Conservation (phyloP, 2,113 vertebrate genomes). For the Argyrosomus japonicus region DNA sequence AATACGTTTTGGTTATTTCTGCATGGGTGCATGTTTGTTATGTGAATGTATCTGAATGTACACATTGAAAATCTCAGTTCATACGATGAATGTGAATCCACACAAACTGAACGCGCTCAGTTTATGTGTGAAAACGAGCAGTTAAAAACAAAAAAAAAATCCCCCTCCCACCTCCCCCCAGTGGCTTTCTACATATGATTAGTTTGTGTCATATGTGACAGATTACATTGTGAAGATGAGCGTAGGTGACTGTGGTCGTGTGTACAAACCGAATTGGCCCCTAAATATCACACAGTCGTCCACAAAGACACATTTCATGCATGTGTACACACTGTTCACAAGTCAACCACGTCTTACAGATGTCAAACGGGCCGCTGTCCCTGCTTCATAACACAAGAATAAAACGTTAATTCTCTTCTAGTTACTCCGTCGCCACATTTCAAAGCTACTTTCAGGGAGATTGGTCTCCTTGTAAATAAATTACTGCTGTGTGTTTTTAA, state of each 20-base stretch:
- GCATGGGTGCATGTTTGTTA: constrained; percentile 80
- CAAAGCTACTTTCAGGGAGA: constrained; percentile 6
- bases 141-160: background rate
- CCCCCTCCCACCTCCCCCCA: background rate
- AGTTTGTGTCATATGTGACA: constrained; percentile 73
- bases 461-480: constrained; percentile 4
- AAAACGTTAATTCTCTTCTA: background rate
- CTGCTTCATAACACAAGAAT: background rate
- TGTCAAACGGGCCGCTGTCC: background rate
- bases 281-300: constrained; percentile 31
- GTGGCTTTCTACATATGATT: constrained; percentile 67
- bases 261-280: background rate
- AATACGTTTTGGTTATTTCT: constrained; percentile 66
- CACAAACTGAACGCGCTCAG: constrained; percentile 61
- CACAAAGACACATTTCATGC: constrained; percentile 53
- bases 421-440: constrained; percentile 1
- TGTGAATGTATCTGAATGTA: constrained; percentile 74
- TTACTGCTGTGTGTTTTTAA: background rate
- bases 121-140: constrained; percentile 69
- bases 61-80: constrained; percentile 54
- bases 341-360: constrained; percentile 6
- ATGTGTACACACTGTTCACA: constrained; percentile 45
- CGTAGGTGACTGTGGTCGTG: constrained; percentile 32
- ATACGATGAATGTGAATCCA: constrained; percentile 61
- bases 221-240: constrained; percentile 28